Percentiles rank a stretch among this genome's conserved stretches.
These are phyloP conservation scores for Notiomystis cincta DNA, from an alignment of 2,113 vertebrate species.

Conservation along the genomic window DNA sequence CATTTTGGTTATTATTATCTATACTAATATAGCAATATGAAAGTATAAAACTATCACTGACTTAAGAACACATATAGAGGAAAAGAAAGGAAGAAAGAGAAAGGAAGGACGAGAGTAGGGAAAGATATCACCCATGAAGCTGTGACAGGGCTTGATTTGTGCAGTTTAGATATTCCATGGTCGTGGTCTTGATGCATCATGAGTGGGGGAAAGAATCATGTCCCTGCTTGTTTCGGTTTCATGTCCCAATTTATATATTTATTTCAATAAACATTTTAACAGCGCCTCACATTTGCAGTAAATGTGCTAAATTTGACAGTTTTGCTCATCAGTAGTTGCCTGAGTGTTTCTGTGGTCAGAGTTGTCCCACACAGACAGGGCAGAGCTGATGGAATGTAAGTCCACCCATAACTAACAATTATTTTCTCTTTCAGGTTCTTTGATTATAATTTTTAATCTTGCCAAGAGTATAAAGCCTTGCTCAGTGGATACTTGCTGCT, in stretches of 20 bases:
- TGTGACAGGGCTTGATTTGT: neutral
- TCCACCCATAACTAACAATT: neutral
- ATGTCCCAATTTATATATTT: neutral
- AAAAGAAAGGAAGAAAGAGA: neutral
- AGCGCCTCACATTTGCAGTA: neutral
- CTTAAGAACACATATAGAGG: neutral
- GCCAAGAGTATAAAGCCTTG: neutral
- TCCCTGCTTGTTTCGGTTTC: neutral
- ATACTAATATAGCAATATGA: neutral
- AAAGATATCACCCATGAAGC: neutral
- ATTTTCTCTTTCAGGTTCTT: neutral
- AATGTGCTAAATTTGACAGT: neutral
- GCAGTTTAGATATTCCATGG: neutral
- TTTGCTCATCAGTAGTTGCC: rapidly evolving
- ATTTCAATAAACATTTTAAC: neutral
- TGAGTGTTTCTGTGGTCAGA: neutral
- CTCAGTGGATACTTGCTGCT: neutral
- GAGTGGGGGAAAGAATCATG: neutral
- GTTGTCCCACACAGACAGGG: neutral
- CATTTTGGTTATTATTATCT: neutral
- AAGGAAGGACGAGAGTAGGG: neutral
- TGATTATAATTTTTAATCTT: neutral
- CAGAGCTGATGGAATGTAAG: neutral
- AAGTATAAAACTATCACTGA: neutral
- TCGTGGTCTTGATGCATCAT: rapidly evolving